These are phyloP conservation scores for Pteruthius melanotis DNA, from an alignment of 2,113 vertebrate genomes.

Conservation along the genomic window DNA sequence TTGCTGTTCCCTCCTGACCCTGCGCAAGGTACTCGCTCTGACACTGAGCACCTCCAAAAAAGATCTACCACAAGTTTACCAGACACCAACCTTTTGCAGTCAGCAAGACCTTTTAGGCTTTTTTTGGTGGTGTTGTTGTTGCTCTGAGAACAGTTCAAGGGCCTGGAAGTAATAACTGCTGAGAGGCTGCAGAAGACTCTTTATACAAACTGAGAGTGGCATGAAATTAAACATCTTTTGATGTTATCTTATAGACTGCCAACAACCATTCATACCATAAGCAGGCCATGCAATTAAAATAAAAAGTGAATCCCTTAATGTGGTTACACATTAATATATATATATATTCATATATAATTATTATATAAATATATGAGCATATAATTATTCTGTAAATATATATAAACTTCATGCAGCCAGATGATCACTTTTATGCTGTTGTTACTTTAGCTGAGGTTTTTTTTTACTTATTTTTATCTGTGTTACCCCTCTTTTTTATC, in stretches of 20 bases:
- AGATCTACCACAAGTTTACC: not conserved
- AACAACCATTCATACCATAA: not conserved
- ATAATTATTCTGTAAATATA: no score
- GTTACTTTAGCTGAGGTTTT: not conserved
- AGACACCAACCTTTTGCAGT: not conserved
- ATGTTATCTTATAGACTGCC: not conserved
- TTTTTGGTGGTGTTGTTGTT: not conserved
- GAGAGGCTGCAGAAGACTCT: not conserved
- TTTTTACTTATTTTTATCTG: not conserved
- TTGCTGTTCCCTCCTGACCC: not conserved
- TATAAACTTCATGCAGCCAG: not conserved
- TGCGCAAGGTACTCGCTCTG: accelerated
- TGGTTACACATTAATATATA: no score
- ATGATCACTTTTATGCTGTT: not conserved
- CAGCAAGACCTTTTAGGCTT: not conserved
- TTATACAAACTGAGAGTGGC: not conserved
- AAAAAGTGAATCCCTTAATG: not conserved
- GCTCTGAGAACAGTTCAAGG: not conserved
- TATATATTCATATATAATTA: no score
- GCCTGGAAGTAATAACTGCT: not conserved
- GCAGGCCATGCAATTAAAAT: not conserved
- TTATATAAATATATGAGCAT: no score
- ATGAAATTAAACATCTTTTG: not conserved
- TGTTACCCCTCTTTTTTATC: not conserved
- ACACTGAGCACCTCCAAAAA: not conserved